These are phyloP conservation scores for Nibea coibor DNA, from an alignment of 2,113 vertebrate genomes.

Conservation along the genomic window DNA sequence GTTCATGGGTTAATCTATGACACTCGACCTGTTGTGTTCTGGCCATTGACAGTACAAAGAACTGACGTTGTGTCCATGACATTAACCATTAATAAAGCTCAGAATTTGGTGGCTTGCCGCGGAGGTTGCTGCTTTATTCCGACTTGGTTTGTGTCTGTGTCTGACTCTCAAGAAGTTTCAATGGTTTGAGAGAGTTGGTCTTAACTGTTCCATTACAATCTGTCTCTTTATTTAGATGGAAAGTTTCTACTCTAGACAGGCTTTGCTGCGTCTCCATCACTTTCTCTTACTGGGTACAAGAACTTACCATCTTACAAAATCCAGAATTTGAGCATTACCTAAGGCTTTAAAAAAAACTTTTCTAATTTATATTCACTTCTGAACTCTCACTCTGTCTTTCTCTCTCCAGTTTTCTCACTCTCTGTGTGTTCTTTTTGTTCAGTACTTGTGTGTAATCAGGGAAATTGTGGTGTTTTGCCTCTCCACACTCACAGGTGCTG, in stretches of 20 bases:
- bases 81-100: too few relatives aligned
- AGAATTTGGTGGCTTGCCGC: too few relatives aligned
- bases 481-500: constrained; percentile 38
- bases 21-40: too few relatives aligned
- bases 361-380: constrained; percentile 26
- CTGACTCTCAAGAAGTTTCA: too few relatives aligned
- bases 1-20: too few relatives aligned
- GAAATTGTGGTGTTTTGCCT: constrained; percentile 35
- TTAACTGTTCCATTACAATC: not conserved
- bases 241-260: not conserved
- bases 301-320: not conserved
- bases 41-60: too few relatives aligned
- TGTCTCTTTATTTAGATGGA: not conserved
- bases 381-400: not conserved
- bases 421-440: constrained; percentile 3
- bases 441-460: constrained; percentile 26
- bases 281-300: not conserved
- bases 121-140: too few relatives aligned
- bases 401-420: not conserved
- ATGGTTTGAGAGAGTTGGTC: too few relatives aligned
- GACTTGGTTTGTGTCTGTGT: too few relatives aligned
- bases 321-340: constrained; percentile 37
- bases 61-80: too few relatives aligned
- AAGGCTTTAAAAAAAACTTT: constrained; percentile 24
- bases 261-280: constrained; percentile 4